Base-by-base conservation (phyloP, 2,113 vertebrate species). In the Gasterosteus nipponicus region DNA sequence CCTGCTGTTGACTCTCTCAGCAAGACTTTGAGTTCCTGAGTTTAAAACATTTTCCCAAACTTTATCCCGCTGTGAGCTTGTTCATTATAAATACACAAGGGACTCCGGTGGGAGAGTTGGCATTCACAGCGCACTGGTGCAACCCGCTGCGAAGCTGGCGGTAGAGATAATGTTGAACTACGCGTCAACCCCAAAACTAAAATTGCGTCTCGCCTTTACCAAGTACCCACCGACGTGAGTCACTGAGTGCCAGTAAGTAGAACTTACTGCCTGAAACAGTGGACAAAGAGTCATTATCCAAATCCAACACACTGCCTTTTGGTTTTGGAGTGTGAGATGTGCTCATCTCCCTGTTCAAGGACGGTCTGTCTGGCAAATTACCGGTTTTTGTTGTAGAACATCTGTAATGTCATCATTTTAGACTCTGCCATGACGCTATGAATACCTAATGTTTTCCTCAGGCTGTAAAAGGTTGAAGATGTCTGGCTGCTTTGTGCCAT, bases 401-500 rank as follows among this genome's bases (percentile, higher is more conserved):
- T 66, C 26, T 10, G 19, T 51, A 54, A 54, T 26, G 11, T 54
- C 5, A 26, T 80, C 65, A 41, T 42, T 81, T 47, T 6, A 56
- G 60, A 22, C 41, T 69, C 8, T 39, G 4, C 53, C 31, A 74
- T 49, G 57, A 79, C 72, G 53, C 73, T 63, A 77, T 75, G 69
- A 75, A 81, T 77, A 76, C 53, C 63, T 70, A 64, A 65, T 65
- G 49, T 77, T 59, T 61, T 69, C 66, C 53, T 26, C 51, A 61
- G n/a, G 39, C 51, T 59, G 15, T 51, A 53, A 82, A 73, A 56
- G 31, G 73, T 46, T 60, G 70, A 61, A 74, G 63, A 31, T 9
- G 39, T 33, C 56, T 62, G 59, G 60, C 75, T 73, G 68, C 60
- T 63, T 60, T 39, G 47, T 31, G 53, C 41, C 35, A 16, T 77